These are phyloP conservation scores for Danio jaintianensis DNA, from an alignment of 2,797 vertebrate species.

Conservation along the genomic window DNA sequence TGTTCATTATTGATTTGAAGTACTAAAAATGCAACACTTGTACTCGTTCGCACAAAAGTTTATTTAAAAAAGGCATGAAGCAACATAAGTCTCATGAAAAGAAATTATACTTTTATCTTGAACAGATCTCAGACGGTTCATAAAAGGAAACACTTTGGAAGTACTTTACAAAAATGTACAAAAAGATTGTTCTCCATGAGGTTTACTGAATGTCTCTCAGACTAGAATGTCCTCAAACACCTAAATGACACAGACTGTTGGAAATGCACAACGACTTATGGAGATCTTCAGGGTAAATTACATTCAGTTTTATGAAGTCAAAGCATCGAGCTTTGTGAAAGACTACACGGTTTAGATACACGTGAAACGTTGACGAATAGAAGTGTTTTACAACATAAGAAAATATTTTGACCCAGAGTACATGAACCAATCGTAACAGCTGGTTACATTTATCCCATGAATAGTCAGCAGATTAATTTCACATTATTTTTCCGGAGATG, in stretches of 20 bases:
- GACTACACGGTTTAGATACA: slow-evolving; percentile 1
- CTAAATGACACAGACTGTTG: neutral
- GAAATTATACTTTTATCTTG: slow-evolving; percentile 36
- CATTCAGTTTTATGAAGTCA: slow-evolving; percentile 38
- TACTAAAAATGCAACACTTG: neutral
- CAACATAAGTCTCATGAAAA: slow-evolving; percentile 29
- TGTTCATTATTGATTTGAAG: slow-evolving; percentile 59
- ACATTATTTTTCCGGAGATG: slow-evolving; percentile 27
- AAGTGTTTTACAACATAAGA: slow-evolving; percentile 10
- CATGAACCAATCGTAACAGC: slow-evolving; percentile 13
- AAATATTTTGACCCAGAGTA: slow-evolving; percentile 48
- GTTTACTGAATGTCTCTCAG: slow-evolving; percentile 12
- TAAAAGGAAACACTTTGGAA: slow-evolving; percentile 42
- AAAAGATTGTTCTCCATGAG: slow-evolving; percentile 39
- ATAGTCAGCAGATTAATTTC: slow-evolving; percentile 2
- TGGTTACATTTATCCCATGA: slow-evolving; percentile 1
- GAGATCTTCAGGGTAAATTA: slow-evolving; percentile 19
- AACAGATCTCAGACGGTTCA: slow-evolving; percentile 34
- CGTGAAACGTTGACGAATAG: neutral
- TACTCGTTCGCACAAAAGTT: slow-evolving; percentile 31
- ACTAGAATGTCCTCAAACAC: neutral
- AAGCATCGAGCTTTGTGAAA: slow-evolving; percentile 15
- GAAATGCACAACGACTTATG: slow-evolving; percentile 1
- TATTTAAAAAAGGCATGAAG: slow-evolving; percentile 41
- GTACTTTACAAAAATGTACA: slow-evolving; percentile 54